A percentile compares a stretch with the other conserved stretches of the same genome.
phyloP scores from a whole-genome alignment of 2,888 invertebrate species.

The Cyrtodaria siliqua region DNA sequence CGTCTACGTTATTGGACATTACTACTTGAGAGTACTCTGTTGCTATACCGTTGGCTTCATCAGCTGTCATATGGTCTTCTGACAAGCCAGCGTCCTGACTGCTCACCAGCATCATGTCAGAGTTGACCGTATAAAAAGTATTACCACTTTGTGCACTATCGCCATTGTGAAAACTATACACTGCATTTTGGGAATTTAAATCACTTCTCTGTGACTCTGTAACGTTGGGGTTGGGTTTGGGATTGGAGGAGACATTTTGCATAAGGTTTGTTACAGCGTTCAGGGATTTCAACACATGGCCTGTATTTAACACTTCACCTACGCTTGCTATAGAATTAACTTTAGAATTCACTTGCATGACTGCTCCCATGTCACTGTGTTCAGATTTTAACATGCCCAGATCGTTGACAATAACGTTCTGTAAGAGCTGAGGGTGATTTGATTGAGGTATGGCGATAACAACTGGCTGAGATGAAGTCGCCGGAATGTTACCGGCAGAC shows the following conservation, averaged over 20 bases:
- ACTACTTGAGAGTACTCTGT: too few species aligned
- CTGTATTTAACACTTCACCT: background rate
- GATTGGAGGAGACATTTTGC: background rate
- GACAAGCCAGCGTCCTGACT: too few species aligned
- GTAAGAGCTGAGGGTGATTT: background rate
- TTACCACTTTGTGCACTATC: slow-evolving; percentile 6
- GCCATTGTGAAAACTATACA: slow-evolving; percentile 36
- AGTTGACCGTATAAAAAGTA: slow-evolving; percentile 26
- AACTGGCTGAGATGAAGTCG: slow-evolving; percentile 2
- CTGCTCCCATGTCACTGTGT: too few species aligned
- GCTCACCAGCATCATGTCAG: slow-evolving; percentile 26
- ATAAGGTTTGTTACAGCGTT: background rate
- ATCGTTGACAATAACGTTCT: slow-evolving; percentile 1
- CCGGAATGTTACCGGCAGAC: background rate
- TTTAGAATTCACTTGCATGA: too few species aligned
- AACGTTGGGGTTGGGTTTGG: too few species aligned
- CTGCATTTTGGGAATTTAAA: slow-evolving; percentile 13
- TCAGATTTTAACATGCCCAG: background rate
- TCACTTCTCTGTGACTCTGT: background rate
- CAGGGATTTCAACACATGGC: background rate
- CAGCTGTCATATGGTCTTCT: too few species aligned
- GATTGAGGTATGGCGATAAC: slow-evolving; percentile 6
- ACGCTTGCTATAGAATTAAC: too few species aligned
- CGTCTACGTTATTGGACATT: too few species aligned
- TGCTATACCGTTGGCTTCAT: too few species aligned